phyloP scores from a whole-genome alignment of 1,140 invertebrate genomes.

The Drosophila jambulina region DNA sequence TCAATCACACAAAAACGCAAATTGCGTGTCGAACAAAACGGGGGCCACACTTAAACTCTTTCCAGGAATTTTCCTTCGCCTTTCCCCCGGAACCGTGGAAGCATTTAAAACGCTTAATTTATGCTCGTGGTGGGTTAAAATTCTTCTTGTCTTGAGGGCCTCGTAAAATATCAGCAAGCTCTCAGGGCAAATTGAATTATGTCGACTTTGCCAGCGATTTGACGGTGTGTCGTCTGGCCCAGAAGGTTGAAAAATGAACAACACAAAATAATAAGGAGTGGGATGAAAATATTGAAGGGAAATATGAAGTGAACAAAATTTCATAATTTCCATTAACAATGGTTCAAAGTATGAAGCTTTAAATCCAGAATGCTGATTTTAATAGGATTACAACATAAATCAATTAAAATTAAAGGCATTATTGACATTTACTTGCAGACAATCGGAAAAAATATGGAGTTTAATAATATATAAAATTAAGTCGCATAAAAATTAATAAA shows the following conservation, averaged over 20 bases:
- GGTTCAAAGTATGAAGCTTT: not conserved
- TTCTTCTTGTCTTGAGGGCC: conserved; percentile 8
- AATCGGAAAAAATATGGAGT: not conserved
- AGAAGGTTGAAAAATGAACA: conserved; percentile 13
- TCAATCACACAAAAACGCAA: conserved; percentile 61
- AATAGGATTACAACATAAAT: not conserved
- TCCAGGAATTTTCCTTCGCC: not conserved
- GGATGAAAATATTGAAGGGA: not conserved
- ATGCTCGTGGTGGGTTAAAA: conserved; percentile 23
- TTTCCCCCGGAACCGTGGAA: not conserved
- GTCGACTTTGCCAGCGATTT: conserved; percentile 46
- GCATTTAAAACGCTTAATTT: conserved; percentile 56
- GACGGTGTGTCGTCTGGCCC: conserved; percentile 44
- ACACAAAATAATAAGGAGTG: not conserved
- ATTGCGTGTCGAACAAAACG: conserved; percentile 65
- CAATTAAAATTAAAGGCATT: not conserved
- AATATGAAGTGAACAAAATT: conserved; percentile 1
- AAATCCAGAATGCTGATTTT: not conserved
- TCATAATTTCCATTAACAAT: not conserved
- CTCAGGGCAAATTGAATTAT: conserved; percentile 47
- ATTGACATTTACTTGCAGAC: not conserved
- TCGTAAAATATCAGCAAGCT: conserved; percentile 40
- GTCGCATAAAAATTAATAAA: too few relatives aligned
- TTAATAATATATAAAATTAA: not conserved
- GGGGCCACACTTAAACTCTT: conserved; percentile 33